Conservation (phyloP, 2,797 vertebrate species). For the Corythornis leucogaster region DNA sequence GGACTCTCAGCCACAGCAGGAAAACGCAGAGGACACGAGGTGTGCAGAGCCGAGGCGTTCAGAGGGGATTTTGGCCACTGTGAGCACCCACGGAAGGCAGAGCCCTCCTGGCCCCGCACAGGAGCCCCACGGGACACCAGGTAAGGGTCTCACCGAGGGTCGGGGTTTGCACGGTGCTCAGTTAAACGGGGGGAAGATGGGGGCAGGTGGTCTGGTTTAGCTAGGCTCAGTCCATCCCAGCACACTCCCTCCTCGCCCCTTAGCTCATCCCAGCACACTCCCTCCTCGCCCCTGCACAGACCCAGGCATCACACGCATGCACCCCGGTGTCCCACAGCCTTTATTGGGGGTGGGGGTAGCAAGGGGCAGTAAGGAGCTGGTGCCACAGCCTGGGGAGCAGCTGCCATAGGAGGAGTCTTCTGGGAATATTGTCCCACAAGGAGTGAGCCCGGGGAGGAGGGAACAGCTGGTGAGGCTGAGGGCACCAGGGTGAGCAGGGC, state of each 20-base stretch:
- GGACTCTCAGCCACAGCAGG: too few relatives aligned
- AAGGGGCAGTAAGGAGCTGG: fast-evolving
- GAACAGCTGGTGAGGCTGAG: neutral
- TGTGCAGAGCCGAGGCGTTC: neutral
- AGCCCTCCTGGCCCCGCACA: neutral
- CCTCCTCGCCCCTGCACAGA: neutral
- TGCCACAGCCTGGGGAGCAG: fast-evolving
- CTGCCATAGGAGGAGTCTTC: neutral
- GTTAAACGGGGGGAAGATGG: fast-evolving
- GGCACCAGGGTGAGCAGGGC: fast-evolving
- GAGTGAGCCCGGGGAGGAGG: neutral
- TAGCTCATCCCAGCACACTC: fast-evolving
- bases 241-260: neutral
- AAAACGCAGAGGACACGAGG: fast-evolving
- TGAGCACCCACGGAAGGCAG: fast-evolving
- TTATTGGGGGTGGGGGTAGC: neutral
- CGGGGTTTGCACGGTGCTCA: fast-evolving
- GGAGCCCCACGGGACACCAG: neutral
- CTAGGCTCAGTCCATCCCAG: fast-evolving
- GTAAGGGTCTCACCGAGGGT: neutral
- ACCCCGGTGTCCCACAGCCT: neutral
- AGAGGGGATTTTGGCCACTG: fast-evolving
- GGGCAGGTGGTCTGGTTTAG: neutral
- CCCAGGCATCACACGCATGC: fast-evolving
- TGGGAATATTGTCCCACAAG: fast-evolving